Conservation (phyloP, 1,140 invertebrate genomes). For the Sitodiplosis mosellana region DNA sequence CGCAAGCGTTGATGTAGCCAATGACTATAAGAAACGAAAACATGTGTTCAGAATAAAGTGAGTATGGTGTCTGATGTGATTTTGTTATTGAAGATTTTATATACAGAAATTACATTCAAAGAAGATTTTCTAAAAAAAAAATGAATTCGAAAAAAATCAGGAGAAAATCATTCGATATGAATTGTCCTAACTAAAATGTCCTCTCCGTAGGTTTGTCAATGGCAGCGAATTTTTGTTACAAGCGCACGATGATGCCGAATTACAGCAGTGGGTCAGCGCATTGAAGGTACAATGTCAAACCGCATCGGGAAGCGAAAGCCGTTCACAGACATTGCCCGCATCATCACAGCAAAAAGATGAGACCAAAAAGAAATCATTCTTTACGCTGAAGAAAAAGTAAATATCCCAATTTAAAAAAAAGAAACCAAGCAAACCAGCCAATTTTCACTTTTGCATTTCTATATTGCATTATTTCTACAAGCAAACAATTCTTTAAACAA, state of each 20-base stretch:
- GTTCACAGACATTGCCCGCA: slow-evolving; percentile 79
- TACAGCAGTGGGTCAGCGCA: slow-evolving; percentile 70
- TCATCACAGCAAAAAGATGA: slow-evolving; percentile 59
- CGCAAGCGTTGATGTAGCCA: slow-evolving; percentile 64
- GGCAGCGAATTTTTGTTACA: slow-evolving; percentile 96
- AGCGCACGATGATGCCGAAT: slow-evolving; percentile 87
- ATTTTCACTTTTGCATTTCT: no score
- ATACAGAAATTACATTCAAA: no score
- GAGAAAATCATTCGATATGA: no score
- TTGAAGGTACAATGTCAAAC: slow-evolving; percentile 56
- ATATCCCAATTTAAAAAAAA: slow-evolving; percentile 1
- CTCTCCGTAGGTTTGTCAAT: slow-evolving; percentile 48
- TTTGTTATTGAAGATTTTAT: no score
- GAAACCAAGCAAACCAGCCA: not conserved
- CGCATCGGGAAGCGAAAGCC: slow-evolving; percentile 43
- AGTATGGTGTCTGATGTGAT: slow-evolving; percentile 21
- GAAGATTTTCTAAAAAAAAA: no score
- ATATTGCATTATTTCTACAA: no score
- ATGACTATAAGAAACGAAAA: slow-evolving; percentile 97
- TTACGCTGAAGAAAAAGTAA: slow-evolving; percentile 96
- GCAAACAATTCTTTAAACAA: no score
- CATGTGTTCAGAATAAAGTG: slow-evolving; percentile 92
- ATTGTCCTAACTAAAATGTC: no score
- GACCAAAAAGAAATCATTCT: slow-evolving; percentile 85
- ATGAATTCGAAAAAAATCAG: no score